Percentiles rank a stretch among this genome's conserved stretches.
These are phyloP conservation scores for Bungarus multicinctus DNA, from an alignment of 2,113 vertebrate species.

Conservation along the genomic window DNA sequence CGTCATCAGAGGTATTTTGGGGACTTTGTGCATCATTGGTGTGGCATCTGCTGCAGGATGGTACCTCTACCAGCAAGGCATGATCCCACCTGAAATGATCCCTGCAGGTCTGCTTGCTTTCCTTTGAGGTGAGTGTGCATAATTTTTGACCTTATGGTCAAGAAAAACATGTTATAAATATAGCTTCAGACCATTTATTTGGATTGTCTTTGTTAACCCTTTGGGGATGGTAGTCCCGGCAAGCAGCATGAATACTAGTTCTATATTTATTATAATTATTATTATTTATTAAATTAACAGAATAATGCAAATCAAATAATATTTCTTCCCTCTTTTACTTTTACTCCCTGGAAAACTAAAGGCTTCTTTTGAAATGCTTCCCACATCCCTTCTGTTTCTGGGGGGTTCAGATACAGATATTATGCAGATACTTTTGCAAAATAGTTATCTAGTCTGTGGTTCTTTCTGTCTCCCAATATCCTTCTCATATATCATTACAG, in stretches of 20 bases:
- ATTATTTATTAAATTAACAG: neutral
- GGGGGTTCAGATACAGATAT: neutral
- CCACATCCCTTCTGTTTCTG: neutral
- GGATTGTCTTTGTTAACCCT: neutral
- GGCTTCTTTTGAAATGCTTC: neutral
- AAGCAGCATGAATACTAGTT: neutral
- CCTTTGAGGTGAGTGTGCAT: neutral
- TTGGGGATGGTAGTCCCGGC: neutral
- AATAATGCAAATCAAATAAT: neutral
- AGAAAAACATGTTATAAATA: neutral
- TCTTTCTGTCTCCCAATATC: neutral
- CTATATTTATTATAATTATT: neutral
- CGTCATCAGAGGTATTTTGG: fast-evolving
- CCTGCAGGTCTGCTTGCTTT: neutral
- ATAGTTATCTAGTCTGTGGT: neutral
- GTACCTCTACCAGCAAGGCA: neutral
- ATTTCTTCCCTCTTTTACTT: neutral
- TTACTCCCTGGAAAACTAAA: neutral
- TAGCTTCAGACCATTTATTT: neutral
- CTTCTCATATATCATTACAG: neutral
- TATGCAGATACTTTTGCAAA: neutral
- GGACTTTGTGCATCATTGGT: fast-evolving
- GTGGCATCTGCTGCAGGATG: neutral
- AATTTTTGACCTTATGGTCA: no score
- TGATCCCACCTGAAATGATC: neutral